A percentile compares a stretch with the other conserved stretches of the same genome.
phyloP scores from a whole-genome alignment of 2,113 vertebrate genomes.

The Dromas ardeola region DNA sequence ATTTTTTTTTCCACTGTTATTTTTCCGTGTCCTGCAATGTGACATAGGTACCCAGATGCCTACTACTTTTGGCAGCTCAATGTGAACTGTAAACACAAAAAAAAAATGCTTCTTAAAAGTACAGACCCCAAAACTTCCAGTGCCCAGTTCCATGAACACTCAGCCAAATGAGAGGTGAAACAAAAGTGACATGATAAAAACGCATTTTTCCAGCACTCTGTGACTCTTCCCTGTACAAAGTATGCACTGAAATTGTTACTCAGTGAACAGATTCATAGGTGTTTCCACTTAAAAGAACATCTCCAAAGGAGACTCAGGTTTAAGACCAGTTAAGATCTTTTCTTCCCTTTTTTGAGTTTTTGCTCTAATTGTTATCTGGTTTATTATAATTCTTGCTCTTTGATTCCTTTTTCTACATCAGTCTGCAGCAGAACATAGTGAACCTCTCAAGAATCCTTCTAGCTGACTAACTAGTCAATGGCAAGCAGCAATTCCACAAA shows the following conservation, averaged over 20 bases:
- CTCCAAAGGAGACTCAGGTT: neutral
- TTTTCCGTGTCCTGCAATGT: neutral
- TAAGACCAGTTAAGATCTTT: neutral
- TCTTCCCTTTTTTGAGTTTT: neutral
- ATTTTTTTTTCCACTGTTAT: neutral
- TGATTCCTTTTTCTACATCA: neutral
- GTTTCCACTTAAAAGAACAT: neutral
- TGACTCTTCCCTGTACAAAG: neutral
- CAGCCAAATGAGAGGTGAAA: neutral
- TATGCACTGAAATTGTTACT: neutral
- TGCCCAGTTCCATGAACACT: neutral
- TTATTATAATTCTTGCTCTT: neutral
- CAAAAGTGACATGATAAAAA: neutral
- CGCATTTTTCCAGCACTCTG: neutral
- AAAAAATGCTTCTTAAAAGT: neutral
- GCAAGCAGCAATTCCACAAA: conserved; percentile 3
- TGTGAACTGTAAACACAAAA: neutral
- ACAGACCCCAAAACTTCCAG: neutral
- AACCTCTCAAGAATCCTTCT: neutral
- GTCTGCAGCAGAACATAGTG: neutral
- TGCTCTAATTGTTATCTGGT: neutral
- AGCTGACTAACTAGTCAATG: neutral
- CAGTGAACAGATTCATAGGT: neutral
- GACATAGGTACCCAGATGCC: neutral
- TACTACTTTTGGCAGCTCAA: neutral